Conservation (phyloP, 2,797 vertebrate species). For the Emydoidea blandingii region DNA sequence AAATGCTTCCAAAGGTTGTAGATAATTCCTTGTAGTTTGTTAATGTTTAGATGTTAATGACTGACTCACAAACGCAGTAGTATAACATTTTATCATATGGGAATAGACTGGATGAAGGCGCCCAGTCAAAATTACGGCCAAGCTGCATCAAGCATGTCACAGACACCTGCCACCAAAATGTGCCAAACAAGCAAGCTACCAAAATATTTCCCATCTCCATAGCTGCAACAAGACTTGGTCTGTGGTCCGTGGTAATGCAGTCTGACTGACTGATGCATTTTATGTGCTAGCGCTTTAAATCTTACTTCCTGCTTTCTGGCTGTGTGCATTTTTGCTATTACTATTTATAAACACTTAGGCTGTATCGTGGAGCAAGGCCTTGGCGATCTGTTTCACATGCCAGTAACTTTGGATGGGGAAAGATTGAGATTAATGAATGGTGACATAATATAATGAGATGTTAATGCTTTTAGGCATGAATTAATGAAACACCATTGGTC, state of each 20-base stretch:
- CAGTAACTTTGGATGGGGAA: conserved; percentile 55
- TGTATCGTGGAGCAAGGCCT: conserved; percentile 1
- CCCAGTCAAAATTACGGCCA: not conserved
- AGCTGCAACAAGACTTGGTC: not conserved
- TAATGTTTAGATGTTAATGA: not conserved
- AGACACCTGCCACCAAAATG: not conserved
- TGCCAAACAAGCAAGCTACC: not conserved
- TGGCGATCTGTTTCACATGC: conserved; percentile 28
- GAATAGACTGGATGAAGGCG: not conserved
- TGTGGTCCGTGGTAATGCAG: not conserved
- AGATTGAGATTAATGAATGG: conserved; percentile 59
- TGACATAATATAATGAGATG: conserved; percentile 59
- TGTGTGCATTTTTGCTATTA: not conserved
- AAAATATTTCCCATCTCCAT: not conserved
- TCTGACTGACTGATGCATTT: not conserved
- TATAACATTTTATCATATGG: not conserved
- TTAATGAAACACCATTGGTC: conserved; percentile 67
- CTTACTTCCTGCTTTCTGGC: conserved; percentile 8
- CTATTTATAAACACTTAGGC: conserved; percentile 26
- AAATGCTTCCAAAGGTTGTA: too few relatives aligned
- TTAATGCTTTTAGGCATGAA: conserved; percentile 65
- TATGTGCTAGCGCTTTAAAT: conserved; percentile 22
- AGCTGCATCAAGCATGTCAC: not conserved
- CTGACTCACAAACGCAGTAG: too few relatives aligned
- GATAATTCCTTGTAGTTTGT: not conserved